A percentile compares a stretch with the other conserved stretches of the same genome.
Conservation (phyloP, 2,113 vertebrate species). For the Cyphomyrus discorhynchus region DNA sequence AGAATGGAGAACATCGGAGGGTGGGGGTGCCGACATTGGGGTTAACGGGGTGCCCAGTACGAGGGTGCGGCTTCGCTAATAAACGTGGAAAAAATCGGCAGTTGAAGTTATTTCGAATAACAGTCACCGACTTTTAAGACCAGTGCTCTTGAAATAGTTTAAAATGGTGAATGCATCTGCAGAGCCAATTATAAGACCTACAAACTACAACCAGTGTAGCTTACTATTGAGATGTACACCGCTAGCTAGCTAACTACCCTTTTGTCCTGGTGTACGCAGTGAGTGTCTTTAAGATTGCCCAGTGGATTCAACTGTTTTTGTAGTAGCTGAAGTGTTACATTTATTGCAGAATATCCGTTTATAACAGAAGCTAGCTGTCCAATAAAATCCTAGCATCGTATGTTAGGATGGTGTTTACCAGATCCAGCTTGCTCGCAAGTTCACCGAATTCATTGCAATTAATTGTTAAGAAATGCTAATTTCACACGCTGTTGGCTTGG, state of each 20-base stretch:
- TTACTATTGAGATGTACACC: not conserved
- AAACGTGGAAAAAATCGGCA: slow-evolving; percentile 13
- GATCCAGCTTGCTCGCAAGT: not conserved
- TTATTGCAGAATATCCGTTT: not conserved
- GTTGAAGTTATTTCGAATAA: slow-evolving; percentile 34
- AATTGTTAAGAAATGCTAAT: not conserved
- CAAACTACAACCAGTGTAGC: not conserved
- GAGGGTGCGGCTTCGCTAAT: slow-evolving; percentile 51
- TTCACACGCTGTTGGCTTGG: not conserved
- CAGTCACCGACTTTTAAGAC: not conserved
- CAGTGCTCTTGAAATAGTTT: not conserved
- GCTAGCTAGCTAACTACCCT: slow-evolving; percentile 7
- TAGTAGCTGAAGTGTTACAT: not conserved
- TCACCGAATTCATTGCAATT: not conserved
- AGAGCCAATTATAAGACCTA: not conserved
- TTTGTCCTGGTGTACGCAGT: slow-evolving; percentile 8
- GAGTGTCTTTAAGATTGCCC: not conserved
- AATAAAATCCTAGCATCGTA: not conserved
- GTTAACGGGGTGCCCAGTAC: slow-evolving; percentile 32
- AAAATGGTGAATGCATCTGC: not conserved
- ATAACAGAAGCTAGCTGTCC: not conserved
- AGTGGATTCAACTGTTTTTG: not conserved
- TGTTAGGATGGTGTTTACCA: not conserved
- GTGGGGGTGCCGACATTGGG: slow-evolving; percentile 38
- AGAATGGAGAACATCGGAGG: slow-evolving; percentile 53